phyloP scores from a whole-genome alignment of 2,797 vertebrate species.

The Artibeus lituratus region DNA sequence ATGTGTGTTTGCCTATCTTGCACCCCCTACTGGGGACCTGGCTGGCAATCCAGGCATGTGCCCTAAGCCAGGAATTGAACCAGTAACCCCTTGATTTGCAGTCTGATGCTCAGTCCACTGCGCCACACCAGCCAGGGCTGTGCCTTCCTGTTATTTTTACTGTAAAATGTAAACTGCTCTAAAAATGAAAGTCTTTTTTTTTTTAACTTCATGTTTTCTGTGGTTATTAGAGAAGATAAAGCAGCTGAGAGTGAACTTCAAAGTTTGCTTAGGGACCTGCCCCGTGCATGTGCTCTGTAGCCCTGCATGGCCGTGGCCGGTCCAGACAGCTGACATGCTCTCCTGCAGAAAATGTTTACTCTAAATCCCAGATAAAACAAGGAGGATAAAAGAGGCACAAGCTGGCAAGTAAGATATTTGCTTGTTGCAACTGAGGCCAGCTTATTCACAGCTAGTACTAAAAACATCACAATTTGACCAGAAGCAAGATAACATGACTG shows the following conservation, averaged over 20 bases:
- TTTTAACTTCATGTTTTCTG: not conserved
- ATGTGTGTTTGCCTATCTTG: too few relatives aligned
- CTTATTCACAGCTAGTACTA: slow-evolving; percentile 1
- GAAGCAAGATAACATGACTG: not conserved
- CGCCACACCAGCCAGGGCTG: not conserved
- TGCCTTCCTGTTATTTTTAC: not conserved
- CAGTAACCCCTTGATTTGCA: too few relatives aligned
- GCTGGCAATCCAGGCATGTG: too few relatives aligned
- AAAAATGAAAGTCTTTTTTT: not conserved
- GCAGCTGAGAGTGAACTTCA: not conserved
- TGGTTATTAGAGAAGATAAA: not conserved
- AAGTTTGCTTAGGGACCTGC: not conserved
- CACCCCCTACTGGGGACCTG: too few relatives aligned
- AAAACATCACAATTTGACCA: not conserved
- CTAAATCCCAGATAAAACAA: not conserved
- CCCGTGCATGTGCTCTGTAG: not conserved
- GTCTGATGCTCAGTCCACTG: too few relatives aligned
- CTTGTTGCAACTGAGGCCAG: not conserved
- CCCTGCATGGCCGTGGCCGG: not conserved
- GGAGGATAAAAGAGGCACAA: not conserved
- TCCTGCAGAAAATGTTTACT: not conserved
- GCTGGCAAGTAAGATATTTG: not conserved
- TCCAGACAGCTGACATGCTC: not conserved
- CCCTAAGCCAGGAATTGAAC: too few relatives aligned
- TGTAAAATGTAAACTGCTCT: not conserved